These are phyloP conservation scores for Rhingia rostrata DNA, from an alignment of 2,888 invertebrate species.

Conservation along the genomic window DNA sequence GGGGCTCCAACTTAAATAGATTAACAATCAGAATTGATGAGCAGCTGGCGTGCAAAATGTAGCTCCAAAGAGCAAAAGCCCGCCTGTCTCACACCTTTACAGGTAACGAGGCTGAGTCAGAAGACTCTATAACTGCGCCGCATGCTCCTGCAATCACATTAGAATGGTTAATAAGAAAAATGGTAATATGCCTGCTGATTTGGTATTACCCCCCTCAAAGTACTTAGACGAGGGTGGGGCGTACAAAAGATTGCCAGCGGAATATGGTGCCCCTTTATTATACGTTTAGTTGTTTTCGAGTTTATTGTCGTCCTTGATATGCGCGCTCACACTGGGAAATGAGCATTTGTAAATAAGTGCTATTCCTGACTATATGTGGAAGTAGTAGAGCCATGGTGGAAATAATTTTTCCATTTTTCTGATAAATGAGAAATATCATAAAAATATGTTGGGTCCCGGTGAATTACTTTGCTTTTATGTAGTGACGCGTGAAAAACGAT, in stretches of 20 bases:
- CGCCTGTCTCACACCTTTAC: slow-evolving; percentile 4
- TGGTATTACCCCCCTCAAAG: slow-evolving; percentile 24
- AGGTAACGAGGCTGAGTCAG: slow-evolving; percentile 58
- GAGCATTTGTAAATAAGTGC: slow-evolving; percentile 69
- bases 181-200: slow-evolving; percentile 67
- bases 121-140: neutral
- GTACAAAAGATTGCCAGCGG: slow-evolving; percentile 17
- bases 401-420: slow-evolving; percentile 44
- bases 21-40: slow-evolving; percentile 75
- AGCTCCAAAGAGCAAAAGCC: slow-evolving; percentile 39
- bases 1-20: slow-evolving; percentile 71
- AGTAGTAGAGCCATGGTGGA: slow-evolving; percentile 10
- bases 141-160: slow-evolving; percentile 65
- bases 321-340: slow-evolving; percentile 48
- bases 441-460: slow-evolving; percentile 43
- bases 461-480: neutral
- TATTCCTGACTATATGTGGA: slow-evolving; percentile 25
- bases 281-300: slow-evolving; percentile 62
- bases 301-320: slow-evolving; percentile 65
- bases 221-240: neutral
- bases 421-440: slow-evolving; percentile 46
- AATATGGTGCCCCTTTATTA: slow-evolving; percentile 59
- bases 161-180: slow-evolving; percentile 71
- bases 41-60: slow-evolving; percentile 73
- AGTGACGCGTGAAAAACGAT: slow-evolving; percentile 19